Percentiles rank a stretch among this genome's conserved stretches.
These are phyloP conservation scores for Halcyon senegalensis DNA, from an alignment of 2,113 vertebrate genomes.

Conservation along the genomic window DNA sequence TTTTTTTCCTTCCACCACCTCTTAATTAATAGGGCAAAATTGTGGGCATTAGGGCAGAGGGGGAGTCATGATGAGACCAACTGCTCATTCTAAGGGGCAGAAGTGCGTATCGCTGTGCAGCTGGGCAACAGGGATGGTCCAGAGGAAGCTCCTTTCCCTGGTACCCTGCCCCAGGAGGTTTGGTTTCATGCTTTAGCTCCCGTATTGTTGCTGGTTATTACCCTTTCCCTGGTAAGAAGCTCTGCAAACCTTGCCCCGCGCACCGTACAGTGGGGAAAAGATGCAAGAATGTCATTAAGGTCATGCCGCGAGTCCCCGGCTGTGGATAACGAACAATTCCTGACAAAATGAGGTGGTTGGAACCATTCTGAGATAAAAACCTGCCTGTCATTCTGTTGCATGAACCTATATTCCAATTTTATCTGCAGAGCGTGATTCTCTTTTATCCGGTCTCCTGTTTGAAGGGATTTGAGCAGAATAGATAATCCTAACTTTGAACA, in stretches of 20 bases:
- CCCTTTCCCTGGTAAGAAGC: not conserved
- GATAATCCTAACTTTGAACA: conserved; percentile 98
- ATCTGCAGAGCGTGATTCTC: conserved; percentile 80
- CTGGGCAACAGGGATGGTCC: not conserved
- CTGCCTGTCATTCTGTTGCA: conserved; percentile 70
- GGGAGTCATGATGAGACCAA: not conserved
- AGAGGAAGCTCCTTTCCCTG: not conserved
- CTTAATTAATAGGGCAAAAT: not conserved
- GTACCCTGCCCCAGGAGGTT: not conserved
- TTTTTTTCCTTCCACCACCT: not conserved
- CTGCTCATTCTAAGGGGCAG: not conserved
- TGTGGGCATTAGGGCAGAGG: fast-evolving
- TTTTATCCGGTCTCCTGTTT: conserved; percentile 89
- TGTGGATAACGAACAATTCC: conserved; percentile 62
- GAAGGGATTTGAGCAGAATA: conserved; percentile 94
- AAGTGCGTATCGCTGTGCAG: fast-evolving
- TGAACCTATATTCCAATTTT: conserved; percentile 76
- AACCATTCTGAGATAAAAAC: conserved; percentile 69
- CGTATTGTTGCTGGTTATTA: not conserved
- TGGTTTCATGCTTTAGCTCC: not conserved
- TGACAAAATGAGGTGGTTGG: conserved; percentile 72
- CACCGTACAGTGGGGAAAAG: not conserved
- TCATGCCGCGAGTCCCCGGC: not conserved
- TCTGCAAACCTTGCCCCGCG: fast-evolving
- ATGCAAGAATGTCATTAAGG: conserved; percentile 8